Evolutionary conservation across 2,113 vertebrate species (phyloP).

Genomic region (Pedionomus torquatus): DNA sequence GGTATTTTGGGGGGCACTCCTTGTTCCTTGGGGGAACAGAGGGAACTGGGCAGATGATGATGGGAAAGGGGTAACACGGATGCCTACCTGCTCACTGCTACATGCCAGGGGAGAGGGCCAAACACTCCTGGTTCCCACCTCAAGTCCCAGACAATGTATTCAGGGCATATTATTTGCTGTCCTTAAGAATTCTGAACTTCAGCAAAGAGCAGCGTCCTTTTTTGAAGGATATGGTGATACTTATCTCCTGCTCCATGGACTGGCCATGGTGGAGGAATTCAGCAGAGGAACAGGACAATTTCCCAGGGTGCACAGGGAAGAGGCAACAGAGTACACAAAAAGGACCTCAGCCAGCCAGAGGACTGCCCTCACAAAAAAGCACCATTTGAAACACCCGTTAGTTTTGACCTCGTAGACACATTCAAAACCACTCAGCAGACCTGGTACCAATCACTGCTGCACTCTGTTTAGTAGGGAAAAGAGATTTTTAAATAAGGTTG

Average conservation of each 20-base stretch:
- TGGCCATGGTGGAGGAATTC: not conserved
- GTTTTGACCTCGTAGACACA: not conserved
- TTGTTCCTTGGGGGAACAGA: not conserved
- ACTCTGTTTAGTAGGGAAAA: not conserved
- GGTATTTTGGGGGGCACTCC: not conserved
- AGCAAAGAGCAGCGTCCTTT: not conserved
- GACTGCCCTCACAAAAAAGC: not conserved
- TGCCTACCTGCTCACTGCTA: not conserved
- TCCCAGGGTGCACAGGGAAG: accelerated
- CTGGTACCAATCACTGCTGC: not conserved
- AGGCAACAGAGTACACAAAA: not conserved
- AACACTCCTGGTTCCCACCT: accelerated
- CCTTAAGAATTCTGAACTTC: not conserved
- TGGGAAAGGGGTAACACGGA: not conserved
- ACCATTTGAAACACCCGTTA: accelerated
- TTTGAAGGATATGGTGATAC: not conserved
- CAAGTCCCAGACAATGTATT: not conserved
- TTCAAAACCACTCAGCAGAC: not conserved
- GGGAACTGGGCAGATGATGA: not conserved
- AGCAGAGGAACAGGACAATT: not conserved
- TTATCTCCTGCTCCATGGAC: not conserved
- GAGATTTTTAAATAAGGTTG: not conserved
- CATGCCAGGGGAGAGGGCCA: not conserved
- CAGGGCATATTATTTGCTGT: not conserved
- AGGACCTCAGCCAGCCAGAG: not conserved